Evolutionary conservation across 1,140 invertebrate genomes (phyloP), one percentile per base, ranked within the genome.

Genomic region (Drosophila kikkawai): DNA sequence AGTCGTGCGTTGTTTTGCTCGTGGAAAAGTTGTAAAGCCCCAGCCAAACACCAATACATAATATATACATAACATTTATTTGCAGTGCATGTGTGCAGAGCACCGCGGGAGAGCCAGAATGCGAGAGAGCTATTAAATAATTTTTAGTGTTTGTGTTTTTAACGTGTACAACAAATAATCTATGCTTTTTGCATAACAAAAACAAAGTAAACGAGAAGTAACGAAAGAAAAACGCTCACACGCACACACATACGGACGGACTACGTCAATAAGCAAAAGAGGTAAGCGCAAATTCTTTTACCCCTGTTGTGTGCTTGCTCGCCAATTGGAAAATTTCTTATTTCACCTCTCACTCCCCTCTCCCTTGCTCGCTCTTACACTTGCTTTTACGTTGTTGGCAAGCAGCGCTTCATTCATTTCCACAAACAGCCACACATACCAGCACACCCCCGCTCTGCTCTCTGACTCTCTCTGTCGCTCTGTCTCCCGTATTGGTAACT

Each of bases 291-390:
- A 84, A 85, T 82, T 86, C 82, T 79, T 50, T 41, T 63, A 36
- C 65, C 70, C 71, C 57, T 50, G 63, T 29, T 66, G 39, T 36
- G 39, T 60, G 45, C 57, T 70, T 64, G 29, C 57, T 81, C 74
- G 85, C 77, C 84, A 87, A 87, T 87, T 90, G 84, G 84, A 90
- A 87, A 87, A 75, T 84, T 87, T 90, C 63, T 74, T 87, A 63
- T 65, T 77, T 73, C 71, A 76, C 86, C 71, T 76, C 59, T 45
- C 44, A 11, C 57, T 63, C 60, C 75, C 44, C 50, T 37, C 44
- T 56, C 19, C 57, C 57, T 15, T 51, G 48, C 75, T 70, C 45
- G 51, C 75, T 78, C 66, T 58, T 70, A 60, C 73, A 66, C 73
- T 55, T 75, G 71, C 71, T 75, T 65, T 76, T 76, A 76, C 74